These are phyloP conservation scores for Sebastes melanostomus DNA, from an alignment of 2,797 vertebrate genomes.

Conservation along the genomic window DNA sequence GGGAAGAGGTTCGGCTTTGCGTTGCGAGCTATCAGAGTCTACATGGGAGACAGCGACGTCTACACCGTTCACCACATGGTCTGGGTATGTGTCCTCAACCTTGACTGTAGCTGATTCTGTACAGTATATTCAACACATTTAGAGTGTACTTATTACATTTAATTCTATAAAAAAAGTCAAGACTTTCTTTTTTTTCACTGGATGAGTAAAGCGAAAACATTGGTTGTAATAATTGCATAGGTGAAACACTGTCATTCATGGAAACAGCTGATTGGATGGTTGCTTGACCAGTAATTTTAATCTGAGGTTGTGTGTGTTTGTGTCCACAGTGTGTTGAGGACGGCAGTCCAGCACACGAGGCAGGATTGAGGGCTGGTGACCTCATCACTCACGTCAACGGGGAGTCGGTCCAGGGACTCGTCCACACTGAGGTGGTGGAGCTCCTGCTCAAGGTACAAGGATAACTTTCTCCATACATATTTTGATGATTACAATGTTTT, in stretches of 20 bases:
- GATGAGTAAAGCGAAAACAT: not conserved
- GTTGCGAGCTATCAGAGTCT: constrained; percentile 78
- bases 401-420: constrained; percentile 91
- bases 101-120: not conserved
- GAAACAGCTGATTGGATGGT: not conserved
- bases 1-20: constrained; percentile 81
- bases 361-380: constrained; percentile 89
- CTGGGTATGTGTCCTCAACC: constrained; percentile 69
- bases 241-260: not conserved
- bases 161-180: not conserved
- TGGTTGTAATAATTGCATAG: constrained; percentile 3
- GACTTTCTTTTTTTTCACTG: no score
- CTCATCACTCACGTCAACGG: constrained; percentile 94
- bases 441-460: constrained; percentile 90
- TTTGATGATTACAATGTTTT: not conserved
- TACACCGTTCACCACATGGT: constrained; percentile 84
- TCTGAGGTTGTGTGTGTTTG: constrained; percentile 12
- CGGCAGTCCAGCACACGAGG: constrained; percentile 91
- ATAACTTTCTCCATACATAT: not conserved
- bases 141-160: not conserved
- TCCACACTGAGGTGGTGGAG: constrained; percentile 93
- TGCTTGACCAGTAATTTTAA: constrained; percentile 13
- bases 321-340: constrained; percentile 89
- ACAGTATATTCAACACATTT: not conserved
- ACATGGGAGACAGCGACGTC: constrained; percentile 80